Percentiles rank a stretch among this genome's conserved stretches.
Conservation (phyloP, 2,113 vertebrate species). For the zebrafish (Danio rerio) region DNA sequence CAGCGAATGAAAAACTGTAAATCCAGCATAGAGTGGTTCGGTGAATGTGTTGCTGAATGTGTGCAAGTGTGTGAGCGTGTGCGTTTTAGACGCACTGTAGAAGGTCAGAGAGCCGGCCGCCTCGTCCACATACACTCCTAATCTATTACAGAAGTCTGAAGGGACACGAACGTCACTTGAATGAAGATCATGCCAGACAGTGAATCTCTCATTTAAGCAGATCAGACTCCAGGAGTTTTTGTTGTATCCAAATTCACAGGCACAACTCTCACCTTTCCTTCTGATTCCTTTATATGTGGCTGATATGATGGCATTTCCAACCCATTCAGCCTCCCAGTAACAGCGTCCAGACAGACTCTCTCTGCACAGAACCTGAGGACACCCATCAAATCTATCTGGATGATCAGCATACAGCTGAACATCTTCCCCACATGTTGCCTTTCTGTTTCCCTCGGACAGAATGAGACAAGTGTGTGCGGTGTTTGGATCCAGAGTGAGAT, state of each 20-base stretch:
- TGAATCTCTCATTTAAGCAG: neutral
- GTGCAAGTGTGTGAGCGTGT: neutral
- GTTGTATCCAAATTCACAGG: slow-evolving; percentile 20
- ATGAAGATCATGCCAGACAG: neutral
- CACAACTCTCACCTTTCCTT: neutral
- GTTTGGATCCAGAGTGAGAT: neutral
- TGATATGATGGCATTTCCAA: neutral
- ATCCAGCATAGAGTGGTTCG: neutral
- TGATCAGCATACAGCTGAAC: neutral
- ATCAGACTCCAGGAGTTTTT: slow-evolving; percentile 6
- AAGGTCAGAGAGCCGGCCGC: neutral
- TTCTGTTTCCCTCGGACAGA: neutral
- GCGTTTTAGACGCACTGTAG: neutral
- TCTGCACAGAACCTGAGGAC: neutral
- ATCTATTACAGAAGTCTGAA: neutral
- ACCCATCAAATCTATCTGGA: neutral
- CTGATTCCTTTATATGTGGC: neutral
- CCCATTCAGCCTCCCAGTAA: neutral
- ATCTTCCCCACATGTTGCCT: neutral
- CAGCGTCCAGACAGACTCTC: neutral
- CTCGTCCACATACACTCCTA: neutral
- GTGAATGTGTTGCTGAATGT: neutral
- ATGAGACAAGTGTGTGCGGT: too few relatives aligned
- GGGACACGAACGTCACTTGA: neutral
- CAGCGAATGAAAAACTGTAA: neutral